phyloP scores from a whole-genome alignment of 2,113 vertebrate species.

The Paralichthys olivaceus region DNA sequence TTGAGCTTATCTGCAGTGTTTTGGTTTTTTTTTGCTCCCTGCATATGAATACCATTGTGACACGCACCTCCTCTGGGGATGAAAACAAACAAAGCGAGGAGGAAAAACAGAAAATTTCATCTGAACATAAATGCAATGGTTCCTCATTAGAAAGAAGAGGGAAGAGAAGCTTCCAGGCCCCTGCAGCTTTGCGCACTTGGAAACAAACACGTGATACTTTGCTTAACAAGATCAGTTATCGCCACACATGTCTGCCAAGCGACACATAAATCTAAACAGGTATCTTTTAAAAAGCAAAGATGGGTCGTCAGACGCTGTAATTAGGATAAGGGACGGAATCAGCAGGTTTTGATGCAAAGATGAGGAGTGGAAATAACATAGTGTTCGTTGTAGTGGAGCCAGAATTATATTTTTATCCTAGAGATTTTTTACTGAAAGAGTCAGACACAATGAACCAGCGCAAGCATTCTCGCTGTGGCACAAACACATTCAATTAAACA shows the following conservation, averaged over 20 bases:
- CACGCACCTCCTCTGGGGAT: conserved; percentile 49
- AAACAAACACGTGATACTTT: conserved; percentile 21
- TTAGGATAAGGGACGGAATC: conserved; percentile 32
- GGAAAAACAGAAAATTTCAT: conserved; percentile 54
- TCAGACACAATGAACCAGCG: background rate
- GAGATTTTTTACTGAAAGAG: conserved; percentile 16
- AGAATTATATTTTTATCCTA: conserved; percentile 25
- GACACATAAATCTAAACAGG: background rate
- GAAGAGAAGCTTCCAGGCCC: conserved; percentile 18
- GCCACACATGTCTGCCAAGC: background rate
- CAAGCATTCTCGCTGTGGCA: background rate
- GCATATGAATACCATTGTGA: conserved; percentile 44
- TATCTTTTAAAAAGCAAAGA: background rate
- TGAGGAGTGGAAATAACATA: background rate
- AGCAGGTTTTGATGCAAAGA: conserved; percentile 18
- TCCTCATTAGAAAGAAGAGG: conserved; percentile 53
- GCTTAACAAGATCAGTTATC: background rate
- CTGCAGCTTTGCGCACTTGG: conserved; percentile 13
- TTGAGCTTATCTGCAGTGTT: conserved; percentile 4
- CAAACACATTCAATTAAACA: conserved; percentile 52
- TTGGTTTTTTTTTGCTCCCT: conserved; percentile 6
- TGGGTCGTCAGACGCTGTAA: conserved; percentile 44
- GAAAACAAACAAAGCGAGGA: conserved; percentile 46
- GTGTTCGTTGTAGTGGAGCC: background rate
- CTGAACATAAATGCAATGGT: conserved; percentile 47